Conservation (phyloP, 2,113 vertebrate genomes). For the Toxotes chatareus region DNA sequence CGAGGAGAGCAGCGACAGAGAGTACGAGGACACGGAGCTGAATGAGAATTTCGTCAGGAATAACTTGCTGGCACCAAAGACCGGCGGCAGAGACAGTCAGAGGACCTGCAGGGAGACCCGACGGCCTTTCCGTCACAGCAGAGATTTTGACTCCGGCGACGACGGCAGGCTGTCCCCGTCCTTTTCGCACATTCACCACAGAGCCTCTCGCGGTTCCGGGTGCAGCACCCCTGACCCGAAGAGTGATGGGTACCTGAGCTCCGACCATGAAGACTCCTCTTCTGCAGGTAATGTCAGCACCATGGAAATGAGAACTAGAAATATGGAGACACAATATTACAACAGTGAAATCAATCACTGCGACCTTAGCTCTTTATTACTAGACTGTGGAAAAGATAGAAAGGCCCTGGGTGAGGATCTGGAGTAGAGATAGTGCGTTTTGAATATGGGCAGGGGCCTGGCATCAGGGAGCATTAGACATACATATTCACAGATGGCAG, state of each 20-base stretch:
- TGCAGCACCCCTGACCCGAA: conserved; percentile 90
- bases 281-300: conserved; percentile 85
- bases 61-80: conserved; percentile 81
- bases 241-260: conserved; percentile 89
- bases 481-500: neutral
- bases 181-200: conserved; percentile 49
- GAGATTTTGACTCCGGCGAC: conserved; percentile 85
- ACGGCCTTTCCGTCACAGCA: conserved; percentile 76
- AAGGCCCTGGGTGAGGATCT: neutral
- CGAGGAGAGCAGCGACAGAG: conserved; percentile 83
- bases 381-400: neutral
- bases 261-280: conserved; percentile 91
- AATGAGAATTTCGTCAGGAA: conserved; percentile 86
- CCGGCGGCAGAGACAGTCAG: conserved; percentile 32
- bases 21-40: conserved; percentile 87
- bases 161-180: conserved; percentile 80
- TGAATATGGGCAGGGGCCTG: no score
- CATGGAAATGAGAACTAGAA: neutral
- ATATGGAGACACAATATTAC: neutral
- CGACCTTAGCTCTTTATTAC: neutral
- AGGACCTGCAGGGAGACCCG: conserved; percentile 50
- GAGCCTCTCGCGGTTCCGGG: conserved; percentile 72
- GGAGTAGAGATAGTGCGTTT: neutral
- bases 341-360: neutral
- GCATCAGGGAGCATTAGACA: neutral